phyloP scores from a whole-genome alignment of 2,113 vertebrate species.

The Macroglossus sobrinus region DNA sequence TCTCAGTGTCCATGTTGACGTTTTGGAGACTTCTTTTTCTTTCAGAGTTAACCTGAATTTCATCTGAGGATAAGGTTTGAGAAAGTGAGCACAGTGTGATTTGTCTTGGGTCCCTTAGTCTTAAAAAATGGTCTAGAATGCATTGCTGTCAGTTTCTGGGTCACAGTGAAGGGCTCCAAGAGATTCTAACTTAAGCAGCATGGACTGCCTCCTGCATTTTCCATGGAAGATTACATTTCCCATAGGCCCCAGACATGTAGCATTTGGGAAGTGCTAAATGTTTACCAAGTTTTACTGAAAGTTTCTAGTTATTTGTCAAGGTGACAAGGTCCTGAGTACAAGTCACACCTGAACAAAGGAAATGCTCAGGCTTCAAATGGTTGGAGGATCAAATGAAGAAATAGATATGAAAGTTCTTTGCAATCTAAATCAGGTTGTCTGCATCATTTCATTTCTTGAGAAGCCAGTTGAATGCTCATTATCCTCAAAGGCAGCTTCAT shows the following conservation, averaged over 20 bases:
- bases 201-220: background rate
- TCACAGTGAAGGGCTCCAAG: background rate
- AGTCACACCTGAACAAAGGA: background rate
- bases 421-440: background rate
- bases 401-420: background rate
- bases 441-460: background rate
- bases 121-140: background rate
- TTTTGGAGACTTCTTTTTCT: background rate
- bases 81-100: background rate
- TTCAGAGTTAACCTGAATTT: conserved; percentile 3
- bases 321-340: background rate
- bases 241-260: background rate
- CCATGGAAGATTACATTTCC: background rate
- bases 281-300: background rate
- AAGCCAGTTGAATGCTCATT: background rate
- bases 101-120: background rate
- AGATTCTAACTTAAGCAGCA: background rate
- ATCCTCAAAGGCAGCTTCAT: background rate
- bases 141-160: background rate
- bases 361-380: background rate
- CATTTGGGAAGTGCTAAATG: background rate
- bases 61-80: background rate
- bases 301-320: background rate
- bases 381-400: background rate
- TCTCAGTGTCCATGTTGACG: background rate